phyloP scores from a whole-genome alignment of 1,140 invertebrate species.

The Ectropis grisescens region DNA sequence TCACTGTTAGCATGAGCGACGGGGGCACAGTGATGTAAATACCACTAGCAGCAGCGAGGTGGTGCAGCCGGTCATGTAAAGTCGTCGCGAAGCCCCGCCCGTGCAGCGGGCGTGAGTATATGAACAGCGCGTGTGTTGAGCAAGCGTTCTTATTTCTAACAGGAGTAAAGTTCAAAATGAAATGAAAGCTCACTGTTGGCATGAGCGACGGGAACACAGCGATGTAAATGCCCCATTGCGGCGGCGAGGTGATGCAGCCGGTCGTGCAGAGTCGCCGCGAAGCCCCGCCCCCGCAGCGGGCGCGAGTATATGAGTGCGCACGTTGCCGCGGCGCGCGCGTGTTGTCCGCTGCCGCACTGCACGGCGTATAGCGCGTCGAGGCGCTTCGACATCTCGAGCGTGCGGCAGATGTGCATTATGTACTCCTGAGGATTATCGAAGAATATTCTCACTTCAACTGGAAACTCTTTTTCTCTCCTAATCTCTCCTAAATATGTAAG shows the following conservation, averaged over 20 bases:
- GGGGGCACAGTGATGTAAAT: constrained; percentile 70
- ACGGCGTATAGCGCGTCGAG: constrained; percentile 78
- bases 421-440: constrained; percentile 61
- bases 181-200: constrained; percentile 24
- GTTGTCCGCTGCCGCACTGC: constrained; percentile 77
- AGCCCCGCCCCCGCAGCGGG: constrained; percentile 49
- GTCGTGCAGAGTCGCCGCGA: constrained; percentile 64
- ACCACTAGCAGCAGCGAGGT: constrained; percentile 73
- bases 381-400: constrained; percentile 74
- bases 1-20: constrained; percentile 21
- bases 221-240: constrained; percentile 75
- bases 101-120: constrained; percentile 70
- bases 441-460: too few relatives aligned
- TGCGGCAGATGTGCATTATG: constrained; percentile 75
- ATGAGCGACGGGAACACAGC: constrained; percentile 30
- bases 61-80: constrained; percentile 65
- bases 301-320: constrained; percentile 79
- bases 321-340: constrained; percentile 79
- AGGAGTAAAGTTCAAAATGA: too few relatives aligned
- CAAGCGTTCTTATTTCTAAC: too few relatives aligned
- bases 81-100: constrained; percentile 67
- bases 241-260: constrained; percentile 71
- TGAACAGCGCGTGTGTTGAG: constrained; percentile 77
- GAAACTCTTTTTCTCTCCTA: too few relatives aligned
- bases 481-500: too few relatives aligned